Evolutionary conservation across 2,113 vertebrate species (phyloP).

Genomic region (Tonatia bakeri): DNA sequence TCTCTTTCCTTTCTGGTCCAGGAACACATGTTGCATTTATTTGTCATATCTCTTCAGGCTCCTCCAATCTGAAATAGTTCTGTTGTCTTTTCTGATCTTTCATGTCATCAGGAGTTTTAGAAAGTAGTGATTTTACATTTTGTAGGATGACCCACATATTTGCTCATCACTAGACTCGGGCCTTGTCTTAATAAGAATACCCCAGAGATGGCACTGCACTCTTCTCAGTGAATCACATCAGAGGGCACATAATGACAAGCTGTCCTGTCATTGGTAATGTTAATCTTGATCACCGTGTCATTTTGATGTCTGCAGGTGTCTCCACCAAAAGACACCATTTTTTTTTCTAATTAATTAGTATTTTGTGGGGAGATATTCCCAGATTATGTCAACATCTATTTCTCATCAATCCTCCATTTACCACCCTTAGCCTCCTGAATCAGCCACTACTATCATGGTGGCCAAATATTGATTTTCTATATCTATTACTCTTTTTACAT

Average conservation of each 20-base stretch:
- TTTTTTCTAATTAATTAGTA: slow-evolving; percentile 10
- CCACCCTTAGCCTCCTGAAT: not conserved
- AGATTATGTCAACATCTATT: not conserved
- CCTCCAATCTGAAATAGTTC: not conserved
- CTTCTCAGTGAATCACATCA: not conserved
- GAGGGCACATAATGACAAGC: not conserved
- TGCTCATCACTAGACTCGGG: not conserved
- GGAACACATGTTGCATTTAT: not conserved
- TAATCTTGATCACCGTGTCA: not conserved
- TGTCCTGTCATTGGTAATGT: not conserved
- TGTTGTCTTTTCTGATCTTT: not conserved
- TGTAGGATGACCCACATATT: not conserved
- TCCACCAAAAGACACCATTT: not conserved
- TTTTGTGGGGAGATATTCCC: not conserved
- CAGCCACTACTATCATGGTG: not conserved
- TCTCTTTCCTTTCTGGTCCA: not conserved
- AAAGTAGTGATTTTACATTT: slow-evolving; percentile 4
- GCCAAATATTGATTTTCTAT: slow-evolving; percentile 4
- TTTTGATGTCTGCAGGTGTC: not conserved
- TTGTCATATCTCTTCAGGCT: not conserved
- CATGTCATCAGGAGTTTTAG: not conserved
- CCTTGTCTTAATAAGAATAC: not conserved
- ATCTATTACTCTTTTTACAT: not conserved
- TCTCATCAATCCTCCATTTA: not conserved
- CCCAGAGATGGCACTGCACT: not conserved